A percentile compares a stretch with the other conserved stretches of the same genome.
These are phyloP conservation scores for Aromia moschata DNA, from an alignment of 2,888 invertebrate species.

Conservation along the genomic window DNA sequence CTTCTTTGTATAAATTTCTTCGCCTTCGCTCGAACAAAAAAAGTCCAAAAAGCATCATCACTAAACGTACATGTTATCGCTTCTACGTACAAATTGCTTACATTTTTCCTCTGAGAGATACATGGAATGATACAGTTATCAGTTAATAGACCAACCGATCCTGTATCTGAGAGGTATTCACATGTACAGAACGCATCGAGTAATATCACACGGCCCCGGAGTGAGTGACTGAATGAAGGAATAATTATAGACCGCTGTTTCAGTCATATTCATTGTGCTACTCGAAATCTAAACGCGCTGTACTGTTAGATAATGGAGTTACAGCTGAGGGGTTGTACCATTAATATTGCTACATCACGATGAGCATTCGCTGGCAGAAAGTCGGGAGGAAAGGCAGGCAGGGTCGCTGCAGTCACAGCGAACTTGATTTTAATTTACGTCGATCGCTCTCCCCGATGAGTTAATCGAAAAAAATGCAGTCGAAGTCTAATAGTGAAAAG, in stretches of 20 bases:
- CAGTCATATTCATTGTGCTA: conserved; percentile 57
- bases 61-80: background rate
- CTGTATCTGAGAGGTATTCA: conserved; percentile 38
- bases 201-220: conserved; percentile 47
- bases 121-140: background rate
- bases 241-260: conserved; percentile 61
- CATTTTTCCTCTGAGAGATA: background rate
- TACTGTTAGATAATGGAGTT: conserved; percentile 48
- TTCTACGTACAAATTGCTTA: background rate
- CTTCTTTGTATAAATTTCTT: no score
- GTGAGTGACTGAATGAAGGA: conserved; percentile 59
- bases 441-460: no score
- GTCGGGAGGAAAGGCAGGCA: background rate
- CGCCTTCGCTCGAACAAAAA: no score
- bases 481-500: no score
- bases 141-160: conserved; percentile 1
- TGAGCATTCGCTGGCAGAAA: conserved; percentile 1
- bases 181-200: conserved; percentile 36
- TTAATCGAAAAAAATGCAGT: no score
- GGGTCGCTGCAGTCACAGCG: conserved; percentile 1
- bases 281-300: conserved; percentile 47
- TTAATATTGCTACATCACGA: conserved; percentile 49
- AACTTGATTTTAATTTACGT: no score
- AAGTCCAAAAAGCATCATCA: no score
- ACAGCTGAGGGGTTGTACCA: conserved; percentile 44